Evolutionary conservation across 1,140 invertebrate species (phyloP).

Genomic region (Dryas iulia): DNA sequence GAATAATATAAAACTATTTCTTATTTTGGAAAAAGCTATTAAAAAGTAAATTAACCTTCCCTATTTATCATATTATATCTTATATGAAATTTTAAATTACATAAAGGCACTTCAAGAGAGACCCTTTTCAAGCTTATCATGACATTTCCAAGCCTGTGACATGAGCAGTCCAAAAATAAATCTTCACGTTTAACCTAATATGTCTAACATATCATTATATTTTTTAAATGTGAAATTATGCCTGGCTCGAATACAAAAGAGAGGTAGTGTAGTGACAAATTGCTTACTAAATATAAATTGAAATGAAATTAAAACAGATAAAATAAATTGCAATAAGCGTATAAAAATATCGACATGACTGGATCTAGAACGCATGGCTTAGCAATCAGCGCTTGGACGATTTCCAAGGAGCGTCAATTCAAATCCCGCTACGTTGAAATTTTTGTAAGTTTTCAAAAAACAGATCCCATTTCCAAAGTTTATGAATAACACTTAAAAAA

Average conservation of each 20-base stretch:
- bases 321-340: no score
- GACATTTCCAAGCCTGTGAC: background rate
- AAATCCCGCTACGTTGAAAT: no score
- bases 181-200: background rate
- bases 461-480: no score
- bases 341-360: no score
- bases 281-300: background rate
- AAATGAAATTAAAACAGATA: background rate
- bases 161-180: background rate
- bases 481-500: no score
- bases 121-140: conserved; percentile 1
- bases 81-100: background rate
- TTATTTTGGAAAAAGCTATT: background rate
- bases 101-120: background rate
- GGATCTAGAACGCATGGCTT: no score
- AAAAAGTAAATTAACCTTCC: background rate
- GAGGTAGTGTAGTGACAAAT: background rate
- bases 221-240: background rate
- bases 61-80: background rate
- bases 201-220: background rate
- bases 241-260: background rate
- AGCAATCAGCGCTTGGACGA: no score
- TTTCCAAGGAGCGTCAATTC: no score
- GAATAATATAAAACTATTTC: background rate
- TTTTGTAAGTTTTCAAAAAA: no score